These are phyloP conservation scores for Chauna torquata DNA, from an alignment of 2,113 vertebrate species.

Conservation along the genomic window DNA sequence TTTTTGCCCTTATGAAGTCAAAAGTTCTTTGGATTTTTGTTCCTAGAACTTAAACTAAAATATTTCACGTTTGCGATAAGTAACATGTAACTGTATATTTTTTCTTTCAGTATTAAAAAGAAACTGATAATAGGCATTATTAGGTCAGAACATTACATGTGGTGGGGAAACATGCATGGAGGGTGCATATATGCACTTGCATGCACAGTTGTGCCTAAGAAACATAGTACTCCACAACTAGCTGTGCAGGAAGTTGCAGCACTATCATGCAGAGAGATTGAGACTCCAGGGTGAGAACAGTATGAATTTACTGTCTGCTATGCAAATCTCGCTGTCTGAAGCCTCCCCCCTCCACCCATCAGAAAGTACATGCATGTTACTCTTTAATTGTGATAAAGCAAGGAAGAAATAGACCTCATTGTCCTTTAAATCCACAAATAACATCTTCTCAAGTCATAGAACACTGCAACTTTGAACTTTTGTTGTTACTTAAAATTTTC, in stretches of 20 bases:
- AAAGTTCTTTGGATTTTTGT: neutral
- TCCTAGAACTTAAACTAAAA: neutral
- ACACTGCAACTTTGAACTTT: neutral
- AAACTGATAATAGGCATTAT: neutral
- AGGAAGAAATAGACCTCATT: neutral
- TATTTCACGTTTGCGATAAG: neutral
- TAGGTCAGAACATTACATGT: neutral
- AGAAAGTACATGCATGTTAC: neutral
- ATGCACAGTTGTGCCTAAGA: neutral
- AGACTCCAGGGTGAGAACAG: neutral
- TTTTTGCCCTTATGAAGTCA: neutral
- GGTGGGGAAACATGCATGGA: neutral
- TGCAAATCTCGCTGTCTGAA: neutral
- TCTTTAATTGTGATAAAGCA: neutral
- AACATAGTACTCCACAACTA: neutral
- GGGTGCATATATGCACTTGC: neutral
- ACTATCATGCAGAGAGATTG: neutral
- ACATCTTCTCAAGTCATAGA: neutral
- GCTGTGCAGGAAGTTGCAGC: neutral
- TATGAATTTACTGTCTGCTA: neutral
- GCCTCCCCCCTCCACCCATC: too few relatives aligned
- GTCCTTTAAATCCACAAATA: neutral
- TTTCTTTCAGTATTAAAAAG: neutral
- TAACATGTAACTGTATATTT: neutral
- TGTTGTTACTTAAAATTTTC: neutral